Percentiles rank a stretch among this genome's conserved stretches.
phyloP scores from a whole-genome alignment of 2,888 invertebrate species.

The Trisateles emortualis region DNA sequence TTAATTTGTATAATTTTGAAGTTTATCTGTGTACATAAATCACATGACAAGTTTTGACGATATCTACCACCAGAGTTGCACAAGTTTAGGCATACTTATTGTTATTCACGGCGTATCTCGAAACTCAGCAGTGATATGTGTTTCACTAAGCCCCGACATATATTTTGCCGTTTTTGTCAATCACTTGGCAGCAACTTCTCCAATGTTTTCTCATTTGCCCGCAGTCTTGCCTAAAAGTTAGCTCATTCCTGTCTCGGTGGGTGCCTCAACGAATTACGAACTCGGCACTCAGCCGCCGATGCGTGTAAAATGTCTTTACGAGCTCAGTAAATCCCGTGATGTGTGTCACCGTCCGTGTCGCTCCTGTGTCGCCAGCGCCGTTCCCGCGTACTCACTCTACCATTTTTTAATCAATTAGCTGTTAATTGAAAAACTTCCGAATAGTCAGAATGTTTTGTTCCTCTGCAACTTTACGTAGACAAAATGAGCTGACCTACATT shows the following conservation, averaged over 20 bases:
- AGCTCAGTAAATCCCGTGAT: conserved; percentile 70
- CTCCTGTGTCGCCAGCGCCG: conserved; percentile 31
- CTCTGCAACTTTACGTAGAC: conserved; percentile 59
- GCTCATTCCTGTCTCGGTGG: conserved; percentile 77
- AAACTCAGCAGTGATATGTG: conserved; percentile 71
- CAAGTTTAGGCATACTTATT: conserved; percentile 63
- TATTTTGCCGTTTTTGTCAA: conserved; percentile 78
- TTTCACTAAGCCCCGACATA: conserved; percentile 70
- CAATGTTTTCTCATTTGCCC: conserved; percentile 81
- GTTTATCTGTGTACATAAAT: conserved; percentile 59
- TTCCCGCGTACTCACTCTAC: conserved; percentile 27
- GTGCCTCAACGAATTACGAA: conserved; percentile 76
- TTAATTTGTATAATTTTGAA: conserved; percentile 58
- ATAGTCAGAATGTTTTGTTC: conserved; percentile 48
- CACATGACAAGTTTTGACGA: conserved; percentile 59
- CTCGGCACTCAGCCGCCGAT: conserved; percentile 77
- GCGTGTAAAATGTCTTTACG: conserved; percentile 82
- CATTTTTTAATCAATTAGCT: conserved; percentile 79
- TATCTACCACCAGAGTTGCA: conserved; percentile 58
- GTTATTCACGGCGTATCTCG: conserved; percentile 73
- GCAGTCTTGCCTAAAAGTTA: conserved; percentile 76
- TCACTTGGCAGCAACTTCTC: conserved; percentile 76
- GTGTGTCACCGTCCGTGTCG: conserved; percentile 57
- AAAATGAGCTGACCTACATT: conserved; percentile 66
- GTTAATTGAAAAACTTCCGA: conserved; percentile 79